phyloP scores from a whole-genome alignment of 2,113 vertebrate species.

The human (Homo sapiens) region DNA sequence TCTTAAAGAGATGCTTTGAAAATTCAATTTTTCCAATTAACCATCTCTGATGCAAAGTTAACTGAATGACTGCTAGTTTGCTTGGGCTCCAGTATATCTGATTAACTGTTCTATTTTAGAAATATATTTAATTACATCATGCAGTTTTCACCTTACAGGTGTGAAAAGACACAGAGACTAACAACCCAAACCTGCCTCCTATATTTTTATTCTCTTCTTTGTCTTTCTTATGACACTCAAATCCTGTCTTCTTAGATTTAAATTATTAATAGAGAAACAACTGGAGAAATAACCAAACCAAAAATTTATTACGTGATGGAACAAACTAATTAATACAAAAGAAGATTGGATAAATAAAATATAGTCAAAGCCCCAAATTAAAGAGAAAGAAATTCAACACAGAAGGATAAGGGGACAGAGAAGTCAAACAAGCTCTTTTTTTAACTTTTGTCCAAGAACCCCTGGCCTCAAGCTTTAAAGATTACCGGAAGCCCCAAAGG shows the following conservation, averaged over 20 bases:
- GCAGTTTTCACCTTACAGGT: neutral
- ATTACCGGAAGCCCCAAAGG: neutral
- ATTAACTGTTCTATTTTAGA: neutral
- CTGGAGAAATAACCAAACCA: neutral
- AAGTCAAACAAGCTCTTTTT: neutral
- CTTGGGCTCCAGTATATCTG: neutral
- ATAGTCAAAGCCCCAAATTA: neutral
- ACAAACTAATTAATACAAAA: constrained; percentile 19
- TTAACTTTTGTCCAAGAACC: neutral
- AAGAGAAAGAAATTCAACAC: neutral
- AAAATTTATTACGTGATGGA: neutral
- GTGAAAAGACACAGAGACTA: neutral
- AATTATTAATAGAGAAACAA: constrained; percentile 9
- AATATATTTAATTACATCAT: neutral
- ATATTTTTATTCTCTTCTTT: neutral
- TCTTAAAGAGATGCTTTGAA: neutral
- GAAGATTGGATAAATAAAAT: neutral
- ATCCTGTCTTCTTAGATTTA: neutral
- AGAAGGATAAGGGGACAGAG: neutral
- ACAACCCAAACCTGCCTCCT: neutral
- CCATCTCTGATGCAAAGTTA: neutral
- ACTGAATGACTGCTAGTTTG: neutral
- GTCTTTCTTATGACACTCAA: neutral
- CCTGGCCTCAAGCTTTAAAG: constrained; percentile 41
- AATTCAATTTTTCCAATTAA: neutral